Evolutionary conservation across 2,113 vertebrate species (phyloP).

Genomic region (Urocitellus parryii): DNA sequence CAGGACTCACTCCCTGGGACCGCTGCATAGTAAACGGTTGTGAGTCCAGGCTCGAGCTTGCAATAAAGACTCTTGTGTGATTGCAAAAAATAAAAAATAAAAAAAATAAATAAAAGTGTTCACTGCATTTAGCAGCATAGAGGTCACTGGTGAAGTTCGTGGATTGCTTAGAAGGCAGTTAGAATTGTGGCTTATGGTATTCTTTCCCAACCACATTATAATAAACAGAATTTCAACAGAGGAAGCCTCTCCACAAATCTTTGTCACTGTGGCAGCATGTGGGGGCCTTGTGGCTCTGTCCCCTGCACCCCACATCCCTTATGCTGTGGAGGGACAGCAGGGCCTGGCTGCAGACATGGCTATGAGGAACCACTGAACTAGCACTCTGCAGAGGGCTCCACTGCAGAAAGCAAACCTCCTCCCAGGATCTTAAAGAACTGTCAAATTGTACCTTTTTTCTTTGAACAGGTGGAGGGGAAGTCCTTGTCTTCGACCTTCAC

Average conservation of each 20-base stretch:
- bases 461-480: conserved; percentile 97
- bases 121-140: not conserved
- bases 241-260: not conserved
- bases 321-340: fast-evolving
- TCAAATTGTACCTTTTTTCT: conserved; percentile 95
- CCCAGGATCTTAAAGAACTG: not conserved
- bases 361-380: not conserved
- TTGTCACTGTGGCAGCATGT: not conserved
- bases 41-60: too few species aligned
- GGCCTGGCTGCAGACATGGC: not conserved
- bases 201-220: not conserved
- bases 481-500: conserved; percentile 99
- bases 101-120: too few species aligned
- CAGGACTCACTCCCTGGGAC: too few species aligned
- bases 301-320: not conserved
- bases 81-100: too few species aligned
- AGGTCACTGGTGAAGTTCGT: not conserved
- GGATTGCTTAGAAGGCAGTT: not conserved
- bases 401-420: not conserved
- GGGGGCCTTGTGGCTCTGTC: not conserved
- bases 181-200: not conserved
- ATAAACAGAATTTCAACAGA: not conserved
- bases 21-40: too few species aligned
- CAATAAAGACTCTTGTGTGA: too few species aligned
- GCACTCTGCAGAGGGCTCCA: fast-evolving